Base-by-base conservation (phyloP, 2,113 vertebrate genomes). In the Hyaena hyaena region DNA sequence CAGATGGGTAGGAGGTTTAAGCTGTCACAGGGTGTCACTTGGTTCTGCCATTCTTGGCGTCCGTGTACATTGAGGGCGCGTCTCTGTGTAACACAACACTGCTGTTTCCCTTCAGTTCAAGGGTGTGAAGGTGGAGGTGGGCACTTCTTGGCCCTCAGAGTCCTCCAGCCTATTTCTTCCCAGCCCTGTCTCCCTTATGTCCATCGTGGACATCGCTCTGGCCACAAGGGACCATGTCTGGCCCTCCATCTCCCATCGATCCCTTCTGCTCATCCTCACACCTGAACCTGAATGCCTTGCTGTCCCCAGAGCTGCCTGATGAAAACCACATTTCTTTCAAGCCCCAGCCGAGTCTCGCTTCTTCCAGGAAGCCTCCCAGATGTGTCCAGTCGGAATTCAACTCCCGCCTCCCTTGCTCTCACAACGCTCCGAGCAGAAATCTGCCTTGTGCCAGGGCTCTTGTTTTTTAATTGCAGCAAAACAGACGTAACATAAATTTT, bases 191-290 rank as follows among this genome's bases (percentile, higher is more conserved):
- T 21, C 28, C 43, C 1, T 55, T 84, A 43, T 4, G 8, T 24
- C 5, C 12, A 2, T n/a, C 35, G 10, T 0, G 10, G 0, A 16
- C 10, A 0, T 21, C 0, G 4, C 31, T 88, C 63, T 28, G 88
- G 90, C 76, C 17, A 31, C 31, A n/a, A 1, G 10, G 7, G 8
- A 8, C 28, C 1, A 15, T 7, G 4, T 53, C 33, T 19, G 8
- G 33, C 24, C 48, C 1, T 3, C 61, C 55, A 17, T 7, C 6
- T 1, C 50, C 77, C 15, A 3, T 0, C 0, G 31, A 24, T 33
- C 63, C 21, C 16, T 33, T 53, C 17, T 0, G 0, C 8, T 31
- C 63, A 10, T 17, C 45, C 19, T 17, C 19, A 43, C 33, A 19
- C 45, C 19, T 33, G 33, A 1, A 2, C 11, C 0, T 12, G 8